These are phyloP conservation scores for Spea hammondii DNA, from an alignment of 2,797 vertebrate genomes.

Conservation along the genomic window DNA sequence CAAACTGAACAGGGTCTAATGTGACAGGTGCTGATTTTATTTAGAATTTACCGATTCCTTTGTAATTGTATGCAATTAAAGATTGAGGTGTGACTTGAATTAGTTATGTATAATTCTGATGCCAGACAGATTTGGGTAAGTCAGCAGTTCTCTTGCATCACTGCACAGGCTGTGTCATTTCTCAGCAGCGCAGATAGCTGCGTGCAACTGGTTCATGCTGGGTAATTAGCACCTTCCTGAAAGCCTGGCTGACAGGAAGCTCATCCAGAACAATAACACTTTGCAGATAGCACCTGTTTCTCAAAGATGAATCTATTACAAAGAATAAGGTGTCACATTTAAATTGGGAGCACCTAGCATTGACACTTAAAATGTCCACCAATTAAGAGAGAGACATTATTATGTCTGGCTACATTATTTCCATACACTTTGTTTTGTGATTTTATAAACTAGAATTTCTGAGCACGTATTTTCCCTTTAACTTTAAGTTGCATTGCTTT, in stretches of 20 bases:
- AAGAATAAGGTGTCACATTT: slow-evolving; percentile 19
- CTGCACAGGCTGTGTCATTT: background rate
- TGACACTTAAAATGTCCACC: slow-evolving; percentile 5
- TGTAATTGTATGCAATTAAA: slow-evolving; percentile 21
- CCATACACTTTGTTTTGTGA: no score
- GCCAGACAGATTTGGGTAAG: background rate
- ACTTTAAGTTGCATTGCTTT: no score
- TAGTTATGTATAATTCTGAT: slow-evolving; percentile 16
- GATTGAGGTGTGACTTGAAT: background rate
- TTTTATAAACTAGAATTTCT: no score
- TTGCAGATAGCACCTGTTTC: slow-evolving; percentile 13
- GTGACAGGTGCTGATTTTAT: background rate
- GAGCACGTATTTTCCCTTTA: no score
- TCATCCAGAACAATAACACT: background rate
- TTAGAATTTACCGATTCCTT: background rate
- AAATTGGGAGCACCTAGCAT: slow-evolving; percentile 13
- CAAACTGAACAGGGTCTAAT: background rate
- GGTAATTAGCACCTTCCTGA: slow-evolving; percentile 28
- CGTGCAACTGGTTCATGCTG: background rate
- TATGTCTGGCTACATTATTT: slow-evolving; percentile 4
- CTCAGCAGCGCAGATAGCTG: background rate
- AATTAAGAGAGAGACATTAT: background rate
- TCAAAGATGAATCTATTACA: slow-evolving; percentile 9
- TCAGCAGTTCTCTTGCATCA: background rate
- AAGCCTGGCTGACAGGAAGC: slow-evolving; percentile 8